These are phyloP conservation scores for Camponotus floridanus DNA, from an alignment of 1,140 invertebrate species.

Conservation along the genomic window DNA sequence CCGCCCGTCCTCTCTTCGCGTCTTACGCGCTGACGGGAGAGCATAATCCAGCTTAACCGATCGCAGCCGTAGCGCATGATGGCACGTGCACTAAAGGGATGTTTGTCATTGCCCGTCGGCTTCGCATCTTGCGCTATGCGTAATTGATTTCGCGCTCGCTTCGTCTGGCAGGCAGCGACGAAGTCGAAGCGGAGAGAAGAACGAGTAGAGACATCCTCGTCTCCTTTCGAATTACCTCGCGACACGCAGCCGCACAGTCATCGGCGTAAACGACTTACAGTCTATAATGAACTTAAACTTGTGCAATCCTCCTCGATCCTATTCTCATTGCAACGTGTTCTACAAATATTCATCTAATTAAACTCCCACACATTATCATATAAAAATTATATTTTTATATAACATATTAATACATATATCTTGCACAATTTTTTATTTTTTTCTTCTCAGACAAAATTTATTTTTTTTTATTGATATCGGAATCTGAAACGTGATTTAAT, in stretches of 20 bases:
- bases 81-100: conserved; percentile 67
- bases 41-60: conserved; percentile 70
- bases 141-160: conserved; percentile 71
- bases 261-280: conserved; percentile 23
- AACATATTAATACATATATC: neutral
- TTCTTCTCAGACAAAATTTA: neutral
- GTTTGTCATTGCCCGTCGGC: conserved; percentile 67
- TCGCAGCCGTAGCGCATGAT: conserved; percentile 55
- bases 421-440: neutral
- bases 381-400: neutral
- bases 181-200: neutral
- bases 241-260: conserved; percentile 10
- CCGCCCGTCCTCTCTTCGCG: conserved; percentile 5
- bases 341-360: neutral
- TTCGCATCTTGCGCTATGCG: conserved; percentile 64
- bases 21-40: conserved; percentile 50
- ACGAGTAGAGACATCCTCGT: conserved; percentile 58
- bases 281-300: neutral
- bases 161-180: conserved; percentile 54
- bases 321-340: neutral
- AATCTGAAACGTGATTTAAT: neutral
- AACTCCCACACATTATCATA: neutral
- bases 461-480: too few species aligned
- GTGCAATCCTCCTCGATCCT: neutral
- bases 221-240: conserved; percentile 62